Evolutionary conservation across 1,140 invertebrate species (phyloP), one percentile per base, ranked within the genome.

Genomic region (Alviniconcha marisindica): DNA sequence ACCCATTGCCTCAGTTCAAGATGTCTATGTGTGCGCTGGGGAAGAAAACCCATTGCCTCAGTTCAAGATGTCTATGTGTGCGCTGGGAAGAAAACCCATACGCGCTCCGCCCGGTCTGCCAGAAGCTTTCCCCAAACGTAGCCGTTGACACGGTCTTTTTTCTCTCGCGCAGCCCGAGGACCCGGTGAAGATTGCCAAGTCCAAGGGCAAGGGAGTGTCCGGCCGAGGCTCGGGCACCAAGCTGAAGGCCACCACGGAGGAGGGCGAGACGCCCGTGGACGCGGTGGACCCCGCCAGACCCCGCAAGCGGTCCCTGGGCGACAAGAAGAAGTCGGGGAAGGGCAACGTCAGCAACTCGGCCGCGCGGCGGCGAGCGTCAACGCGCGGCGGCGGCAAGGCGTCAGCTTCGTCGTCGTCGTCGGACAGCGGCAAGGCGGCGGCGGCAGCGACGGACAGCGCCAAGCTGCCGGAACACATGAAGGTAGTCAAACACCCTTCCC

Each of bases 401-500:
- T 0, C 71, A 82, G 28, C 60, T 81, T 33, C 73, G 5, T 2
- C 36, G 38, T 40, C 7, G 10, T 4, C 44, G 18, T 5, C 42
- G 44, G 28, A 73, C 38, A 40, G 74, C 10, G 81, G 78, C 48
- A 33, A 42, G 18, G 48, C 76, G 5, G 21, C 31, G 2, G 33
- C 48, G 51, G 24, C 66, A 28, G 28, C 60, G 24, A 73, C n/a
- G 33, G 76, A 81, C 24, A 48, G 71, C 7, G 28, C 21, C 12
- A 18, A 51, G 38, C 38, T 85, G 0, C 38, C 85, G 21, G 87
- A 88, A 63, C 83, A 88, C 63, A 36, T 81, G 7, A 85, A 83
- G 74, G 83, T 88, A 12, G 78, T 88, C 21, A 88, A 87, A 60
- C 87, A 88, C 63, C 87, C 87, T 12, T 84, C 86, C 82, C 87